phyloP scores from a whole-genome alignment of 2,113 vertebrate genomes.

The Dissostichus mawsoni region DNA sequence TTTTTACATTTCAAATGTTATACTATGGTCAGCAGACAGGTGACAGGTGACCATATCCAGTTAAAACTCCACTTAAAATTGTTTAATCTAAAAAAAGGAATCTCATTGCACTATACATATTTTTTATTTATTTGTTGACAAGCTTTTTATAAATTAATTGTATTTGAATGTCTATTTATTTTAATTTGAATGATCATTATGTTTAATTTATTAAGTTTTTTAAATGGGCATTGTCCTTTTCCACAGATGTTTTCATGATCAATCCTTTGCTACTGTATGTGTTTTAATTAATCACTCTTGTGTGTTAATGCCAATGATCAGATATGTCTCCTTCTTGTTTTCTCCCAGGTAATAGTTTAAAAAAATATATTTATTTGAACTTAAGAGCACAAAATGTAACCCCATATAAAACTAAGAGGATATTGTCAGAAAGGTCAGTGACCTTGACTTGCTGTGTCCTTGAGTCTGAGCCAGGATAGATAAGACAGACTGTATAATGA shows the following conservation, averaged over 20 bases:
- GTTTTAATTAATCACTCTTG: neutral
- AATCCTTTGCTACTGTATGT: neutral
- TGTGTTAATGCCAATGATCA: slow-evolving; percentile 16
- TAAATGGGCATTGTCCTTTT: neutral
- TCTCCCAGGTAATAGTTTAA: neutral
- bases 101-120: slow-evolving; percentile 38
- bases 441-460: slow-evolving; percentile 3
- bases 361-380: neutral
- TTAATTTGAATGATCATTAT: slow-evolving; percentile 8
- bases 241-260: neutral
- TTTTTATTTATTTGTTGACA: slow-evolving; percentile 32
- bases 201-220: slow-evolving; percentile 12
- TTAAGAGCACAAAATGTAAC: slow-evolving; percentile 8
- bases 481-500: neutral
- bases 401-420: neutral
- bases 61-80: neutral
- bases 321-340: slow-evolving; percentile 4
- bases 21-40: neutral
- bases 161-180: slow-evolving; percentile 20
- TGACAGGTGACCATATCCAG: slow-evolving; percentile 36
- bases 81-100: neutral
- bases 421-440: neutral
- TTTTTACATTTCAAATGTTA: slow-evolving; percentile 36
- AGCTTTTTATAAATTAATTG: slow-evolving; percentile 27
- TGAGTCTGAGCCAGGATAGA: slow-evolving; percentile 4